Evolutionary conservation across 1,140 invertebrate species (phyloP).

Genomic region (Hypothenemus hampei): DNA sequence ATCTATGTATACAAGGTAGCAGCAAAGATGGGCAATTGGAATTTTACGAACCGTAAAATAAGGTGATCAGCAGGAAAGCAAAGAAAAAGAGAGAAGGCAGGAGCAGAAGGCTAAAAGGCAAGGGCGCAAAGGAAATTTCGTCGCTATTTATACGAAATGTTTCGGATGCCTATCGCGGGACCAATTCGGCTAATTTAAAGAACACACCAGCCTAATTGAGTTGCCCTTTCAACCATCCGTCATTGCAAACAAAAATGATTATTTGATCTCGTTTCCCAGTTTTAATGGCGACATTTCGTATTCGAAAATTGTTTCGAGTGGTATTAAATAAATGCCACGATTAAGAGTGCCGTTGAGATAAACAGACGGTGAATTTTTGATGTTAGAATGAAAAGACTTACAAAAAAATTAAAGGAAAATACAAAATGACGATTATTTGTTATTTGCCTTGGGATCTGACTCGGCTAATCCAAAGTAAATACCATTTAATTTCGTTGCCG

Average conservation of each 20-base stretch:
- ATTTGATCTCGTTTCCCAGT: neutral
- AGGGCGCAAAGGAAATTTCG: slow-evolving; percentile 25
- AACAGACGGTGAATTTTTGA: no score
- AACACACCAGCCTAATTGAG: slow-evolving; percentile 1
- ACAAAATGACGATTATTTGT: no score
- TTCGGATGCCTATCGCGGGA: slow-evolving; percentile 1
- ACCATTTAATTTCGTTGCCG: no score
- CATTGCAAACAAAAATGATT: neutral
- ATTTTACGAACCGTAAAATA: slow-evolving; percentile 32
- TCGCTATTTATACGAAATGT: slow-evolving; percentile 9
- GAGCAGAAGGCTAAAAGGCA: slow-evolving; percentile 22
- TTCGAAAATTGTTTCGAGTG: no score
- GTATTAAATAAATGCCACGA: no score
- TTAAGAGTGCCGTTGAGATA: no score
- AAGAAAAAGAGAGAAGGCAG: slow-evolving; percentile 17
- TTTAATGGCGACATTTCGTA: no score
- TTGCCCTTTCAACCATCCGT: neutral
- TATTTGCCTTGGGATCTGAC: no score
- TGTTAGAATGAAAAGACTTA: no score
- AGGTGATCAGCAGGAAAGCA: slow-evolving; percentile 29
- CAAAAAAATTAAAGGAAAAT: no score
- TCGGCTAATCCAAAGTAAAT: no score
- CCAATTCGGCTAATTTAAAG: slow-evolving; percentile 8
- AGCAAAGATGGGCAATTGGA: slow-evolving; percentile 23
- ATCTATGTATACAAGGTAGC: slow-evolving; percentile 19